Conservation (phyloP, 2,888 invertebrate genomes). For the Stenichneumon culpator region DNA sequence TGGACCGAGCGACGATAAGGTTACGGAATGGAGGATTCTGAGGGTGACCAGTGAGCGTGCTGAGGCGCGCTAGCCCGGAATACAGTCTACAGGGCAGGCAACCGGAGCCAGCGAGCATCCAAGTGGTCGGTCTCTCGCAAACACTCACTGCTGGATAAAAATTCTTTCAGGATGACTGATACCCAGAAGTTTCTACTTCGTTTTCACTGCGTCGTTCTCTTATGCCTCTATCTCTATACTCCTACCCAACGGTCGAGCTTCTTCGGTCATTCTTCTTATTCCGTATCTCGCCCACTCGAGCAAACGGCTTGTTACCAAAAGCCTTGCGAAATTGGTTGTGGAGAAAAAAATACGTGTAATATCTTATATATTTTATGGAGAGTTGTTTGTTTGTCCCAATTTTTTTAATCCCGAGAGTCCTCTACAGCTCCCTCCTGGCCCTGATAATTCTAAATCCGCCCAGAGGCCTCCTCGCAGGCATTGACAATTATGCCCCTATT, state of each 20-base stretch:
- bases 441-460: too few relatives aligned
- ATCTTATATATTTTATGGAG: too few relatives aligned
- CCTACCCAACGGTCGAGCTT: neutral
- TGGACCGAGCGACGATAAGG: constrained; percentile 81
- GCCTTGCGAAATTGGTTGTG: constrained; percentile 53
- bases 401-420: neutral
- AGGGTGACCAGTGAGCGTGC: constrained; percentile 59
- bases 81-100: constrained; percentile 14
- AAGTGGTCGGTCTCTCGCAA: constrained; percentile 7
- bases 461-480: too few relatives aligned
- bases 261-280: constrained; percentile 2
- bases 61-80: constrained; percentile 28
- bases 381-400: neutral
- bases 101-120: constrained; percentile 25
- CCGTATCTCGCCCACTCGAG: neutral
- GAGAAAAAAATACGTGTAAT: neutral
- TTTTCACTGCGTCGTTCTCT: constrained; percentile 72
- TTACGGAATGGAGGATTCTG: constrained; percentile 76
- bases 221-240: constrained; percentile 22
- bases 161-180: constrained; percentile 80
- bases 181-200: constrained; percentile 79
- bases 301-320: constrained; percentile 35
- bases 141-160: constrained; percentile 75
- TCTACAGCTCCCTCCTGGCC: too few relatives aligned
- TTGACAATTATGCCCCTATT: too few relatives aligned